A percentile compares a stretch with the other conserved stretches of the same genome.
These are phyloP conservation scores for Pediacus dermestoides DNA, from an alignment of 2,888 invertebrate species.

Conservation along the genomic window DNA sequence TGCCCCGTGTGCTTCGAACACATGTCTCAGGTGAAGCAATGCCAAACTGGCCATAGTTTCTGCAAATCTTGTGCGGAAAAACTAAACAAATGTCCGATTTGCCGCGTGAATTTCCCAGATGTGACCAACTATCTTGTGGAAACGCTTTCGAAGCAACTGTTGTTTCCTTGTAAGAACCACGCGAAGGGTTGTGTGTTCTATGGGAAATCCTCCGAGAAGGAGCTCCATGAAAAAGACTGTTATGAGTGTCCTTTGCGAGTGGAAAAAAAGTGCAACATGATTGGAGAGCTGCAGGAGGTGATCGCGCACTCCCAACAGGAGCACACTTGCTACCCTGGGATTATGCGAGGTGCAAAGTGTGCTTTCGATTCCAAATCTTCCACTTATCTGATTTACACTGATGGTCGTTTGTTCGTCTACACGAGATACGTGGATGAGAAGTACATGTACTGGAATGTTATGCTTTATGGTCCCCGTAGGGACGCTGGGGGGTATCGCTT, in stretches of 20 bases:
- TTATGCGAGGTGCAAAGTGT: too few relatives aligned
- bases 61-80: background rate
- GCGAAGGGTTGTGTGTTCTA: background rate
- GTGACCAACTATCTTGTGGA: background rate
- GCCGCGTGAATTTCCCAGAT: too few relatives aligned
- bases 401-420: background rate
- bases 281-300: background rate
- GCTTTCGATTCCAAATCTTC: too few relatives aligned
- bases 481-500: too few relatives aligned
- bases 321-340: too few relatives aligned
- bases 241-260: background rate
- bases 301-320: background rate
- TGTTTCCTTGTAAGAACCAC: background rate
- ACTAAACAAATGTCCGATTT: background rate
- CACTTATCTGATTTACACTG: too few relatives aligned
- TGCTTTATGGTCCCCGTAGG: background rate
- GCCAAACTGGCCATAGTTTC: background rate
- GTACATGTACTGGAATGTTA: constrained; percentile 1
- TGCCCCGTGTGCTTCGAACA: constrained; percentile 2
- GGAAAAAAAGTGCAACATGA: background rate
- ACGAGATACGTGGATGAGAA: background rate
- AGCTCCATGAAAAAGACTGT: background rate
- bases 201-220: background rate
- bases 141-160: background rate
- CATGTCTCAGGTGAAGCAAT: background rate